Percentiles rank a stretch among this genome's conserved stretches.
These are phyloP conservation scores for Festucalex cinctus DNA, from an alignment of 2,113 vertebrate genomes.

Conservation along the genomic window DNA sequence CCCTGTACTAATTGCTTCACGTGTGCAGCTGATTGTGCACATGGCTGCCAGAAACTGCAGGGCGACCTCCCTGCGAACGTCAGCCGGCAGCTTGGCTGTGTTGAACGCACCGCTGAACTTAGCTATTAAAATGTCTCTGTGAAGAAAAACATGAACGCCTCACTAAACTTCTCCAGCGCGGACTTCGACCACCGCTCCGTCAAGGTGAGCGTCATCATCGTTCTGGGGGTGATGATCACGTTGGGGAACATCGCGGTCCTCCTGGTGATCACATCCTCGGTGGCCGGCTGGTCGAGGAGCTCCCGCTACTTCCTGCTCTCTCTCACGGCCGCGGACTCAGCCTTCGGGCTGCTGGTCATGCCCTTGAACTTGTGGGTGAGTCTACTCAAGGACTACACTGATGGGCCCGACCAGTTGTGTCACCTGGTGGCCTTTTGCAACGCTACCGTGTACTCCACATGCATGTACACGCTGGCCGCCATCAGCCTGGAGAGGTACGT, in stretches of 20 bases:
- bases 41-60: conserved; percentile 8
- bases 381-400: conserved; percentile 67
- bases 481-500: conserved; percentile 80
- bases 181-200: conserved; percentile 59
- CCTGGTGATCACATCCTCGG: conserved; percentile 75
- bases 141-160: conserved; percentile 46
- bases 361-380: conserved; percentile 79
- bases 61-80: not conserved
- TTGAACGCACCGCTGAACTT: not conserved
- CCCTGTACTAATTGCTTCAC: conserved; percentile 53
- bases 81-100: not conserved
- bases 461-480: conserved; percentile 78
- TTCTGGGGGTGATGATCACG: conserved; percentile 74
- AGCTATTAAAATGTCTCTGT: conserved; percentile 16
- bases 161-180: conserved; percentile 50
- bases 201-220: conserved; percentile 72
- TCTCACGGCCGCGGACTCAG: conserved; percentile 77
- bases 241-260: conserved; percentile 78
- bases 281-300: conserved; percentile 80
- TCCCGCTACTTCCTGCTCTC: conserved; percentile 79
- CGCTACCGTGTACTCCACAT: conserved; percentile 75
- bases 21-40: conserved; percentile 43
- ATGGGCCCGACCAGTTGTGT: conserved; percentile 69
- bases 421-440: conserved; percentile 78
- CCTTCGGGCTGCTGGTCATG: conserved; percentile 79